Conservation (phyloP, 2,797 vertebrate genomes). For the Sarcoramphus papa region DNA sequence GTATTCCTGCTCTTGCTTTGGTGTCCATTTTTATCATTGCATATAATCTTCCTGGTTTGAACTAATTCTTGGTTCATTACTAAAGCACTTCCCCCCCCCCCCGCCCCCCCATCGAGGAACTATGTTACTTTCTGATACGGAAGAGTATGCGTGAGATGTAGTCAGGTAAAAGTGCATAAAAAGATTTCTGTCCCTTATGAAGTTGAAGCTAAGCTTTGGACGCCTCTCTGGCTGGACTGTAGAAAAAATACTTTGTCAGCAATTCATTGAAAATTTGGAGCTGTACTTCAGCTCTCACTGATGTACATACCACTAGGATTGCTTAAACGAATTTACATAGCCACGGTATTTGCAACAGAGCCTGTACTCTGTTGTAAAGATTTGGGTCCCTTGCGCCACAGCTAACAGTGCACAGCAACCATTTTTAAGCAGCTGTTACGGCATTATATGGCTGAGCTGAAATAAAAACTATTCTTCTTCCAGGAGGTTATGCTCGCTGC, state of each 20-base stretch:
- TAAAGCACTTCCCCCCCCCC: not conserved
- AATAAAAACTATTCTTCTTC: not conserved
- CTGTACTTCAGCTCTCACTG: not conserved
- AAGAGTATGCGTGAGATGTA: not conserved
- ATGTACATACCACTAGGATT: not conserved
- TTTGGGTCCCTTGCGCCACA: not conserved
- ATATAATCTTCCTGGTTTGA: not conserved
- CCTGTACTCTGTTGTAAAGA: not conserved
- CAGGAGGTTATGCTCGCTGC: not conserved
- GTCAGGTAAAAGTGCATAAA: not conserved
- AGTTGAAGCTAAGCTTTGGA: not conserved
- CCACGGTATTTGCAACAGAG: not conserved
- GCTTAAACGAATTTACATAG: not conserved
- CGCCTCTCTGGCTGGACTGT: not conserved
- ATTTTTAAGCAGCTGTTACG: not conserved
- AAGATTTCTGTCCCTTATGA: not conserved
- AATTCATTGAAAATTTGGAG: not conserved
- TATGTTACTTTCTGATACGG: not conserved
- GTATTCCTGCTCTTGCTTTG: not conserved
- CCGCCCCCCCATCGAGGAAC: no score
- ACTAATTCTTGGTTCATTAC: not conserved
- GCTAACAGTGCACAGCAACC: not conserved
- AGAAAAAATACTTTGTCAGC: constrained; percentile 12
- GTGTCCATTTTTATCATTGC: not conserved
- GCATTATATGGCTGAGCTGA: not conserved